Base-by-base conservation (phyloP, 2,888 invertebrate species). In the Caenorhabditis sp. region DNA sequence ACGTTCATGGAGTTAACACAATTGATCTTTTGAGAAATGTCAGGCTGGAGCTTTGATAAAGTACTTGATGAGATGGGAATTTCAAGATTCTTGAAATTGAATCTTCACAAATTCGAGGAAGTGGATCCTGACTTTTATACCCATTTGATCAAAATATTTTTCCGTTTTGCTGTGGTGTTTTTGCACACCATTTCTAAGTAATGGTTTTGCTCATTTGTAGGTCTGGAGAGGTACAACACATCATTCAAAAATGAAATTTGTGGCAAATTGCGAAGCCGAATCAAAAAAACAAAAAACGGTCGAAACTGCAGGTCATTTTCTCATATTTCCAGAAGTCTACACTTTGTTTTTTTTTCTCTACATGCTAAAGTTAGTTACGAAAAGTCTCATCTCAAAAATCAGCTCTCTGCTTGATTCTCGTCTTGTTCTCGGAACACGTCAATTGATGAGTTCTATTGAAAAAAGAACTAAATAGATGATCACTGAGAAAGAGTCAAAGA, bases 141-240 rank as follows among this genome's bases (percentile, higher is more conserved):
- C 19, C 47, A n/a, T 19, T 47, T 14, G 12, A 14, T 14, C 44
- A 14, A 3, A 14, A 44, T 44, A 14, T 44, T 19, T 19, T 47
- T 19, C 6, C 47, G 2, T 38, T 38, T 38, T 10, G 2, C 10
- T 2, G 47, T 3, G 2, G 4, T n/a, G 2, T 19, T 47, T n/a
- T 47, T 47, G 47, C 47, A 47, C 2, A 47, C 16, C n/a, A 35
- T n/a, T 61, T 61, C 38, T 38, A 1, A 12, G 59, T 22, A 38
- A 12, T 22, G 58, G 22, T 22, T 35, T 35, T 58, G 58, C 58
- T 58, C 19, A 22, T 61, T 61, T 61, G 12, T 61, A 61, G 59
- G 41, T n/a, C 12, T 1, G 3, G 38, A 28, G 1, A 58, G 1
- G 8, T 12, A 6, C 31, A 58, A 58, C n/a, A 58, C 14, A 28